Evolutionary conservation across 2,797 vertebrate genomes (phyloP).

Genomic region (Falco rusticolus): DNA sequence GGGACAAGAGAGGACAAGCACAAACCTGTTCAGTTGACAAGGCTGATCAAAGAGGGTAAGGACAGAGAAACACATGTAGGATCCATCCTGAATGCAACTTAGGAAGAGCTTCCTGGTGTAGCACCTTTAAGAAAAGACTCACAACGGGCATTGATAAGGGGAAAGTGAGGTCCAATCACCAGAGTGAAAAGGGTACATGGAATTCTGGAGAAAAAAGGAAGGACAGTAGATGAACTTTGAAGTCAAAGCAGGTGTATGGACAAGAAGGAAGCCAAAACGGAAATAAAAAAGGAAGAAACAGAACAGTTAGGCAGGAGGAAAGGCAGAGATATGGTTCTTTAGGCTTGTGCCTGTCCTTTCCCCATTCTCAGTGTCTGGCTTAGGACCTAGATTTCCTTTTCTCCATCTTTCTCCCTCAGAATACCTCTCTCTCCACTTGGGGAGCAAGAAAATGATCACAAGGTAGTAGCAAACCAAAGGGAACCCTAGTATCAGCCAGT

Average conservation of each 20-base stretch:
- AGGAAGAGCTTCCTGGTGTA: neutral
- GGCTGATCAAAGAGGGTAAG: neutral
- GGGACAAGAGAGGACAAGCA: neutral
- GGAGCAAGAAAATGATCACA: neutral
- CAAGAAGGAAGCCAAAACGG: neutral
- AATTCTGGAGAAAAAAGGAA: neutral
- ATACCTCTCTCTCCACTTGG: neutral
- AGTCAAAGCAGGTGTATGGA: neutral
- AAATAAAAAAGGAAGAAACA: neutral
- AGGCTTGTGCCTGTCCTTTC: neutral
- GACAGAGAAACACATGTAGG: neutral
- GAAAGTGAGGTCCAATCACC: neutral
- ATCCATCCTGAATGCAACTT: neutral
- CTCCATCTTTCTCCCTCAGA: neutral
- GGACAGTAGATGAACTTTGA: neutral
- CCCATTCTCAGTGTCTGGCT: neutral
- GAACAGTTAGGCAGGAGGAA: neutral
- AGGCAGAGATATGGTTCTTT: neutral
- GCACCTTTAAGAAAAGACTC: neutral
- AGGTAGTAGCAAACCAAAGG: neutral
- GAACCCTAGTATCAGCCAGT: neutral
- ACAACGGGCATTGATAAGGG: neutral
- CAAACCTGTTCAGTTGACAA: neutral
- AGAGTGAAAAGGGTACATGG: neutral
- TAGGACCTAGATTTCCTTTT: neutral